These are phyloP conservation scores for Trochalopteron elliotii DNA, from an alignment of 2,113 vertebrate species.

Conservation along the genomic window DNA sequence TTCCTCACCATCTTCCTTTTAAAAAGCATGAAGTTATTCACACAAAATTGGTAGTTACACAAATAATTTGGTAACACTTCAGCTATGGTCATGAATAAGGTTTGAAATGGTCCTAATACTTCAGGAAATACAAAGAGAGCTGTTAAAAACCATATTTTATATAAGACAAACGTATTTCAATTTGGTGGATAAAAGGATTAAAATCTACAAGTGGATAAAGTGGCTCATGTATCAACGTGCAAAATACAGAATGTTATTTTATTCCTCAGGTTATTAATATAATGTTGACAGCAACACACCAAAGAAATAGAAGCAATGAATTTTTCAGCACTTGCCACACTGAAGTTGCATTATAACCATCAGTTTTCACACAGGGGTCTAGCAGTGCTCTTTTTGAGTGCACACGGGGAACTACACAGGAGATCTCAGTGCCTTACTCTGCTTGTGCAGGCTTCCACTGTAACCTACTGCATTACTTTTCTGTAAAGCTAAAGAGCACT, in stretches of 20 bases:
- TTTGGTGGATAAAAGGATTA: not conserved
- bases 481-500: not conserved
- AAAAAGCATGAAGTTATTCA: not conserved
- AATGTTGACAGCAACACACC: not conserved
- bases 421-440: not conserved
- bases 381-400: not conserved
- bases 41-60: not conserved
- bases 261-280: not conserved
- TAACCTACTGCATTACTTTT: not conserved
- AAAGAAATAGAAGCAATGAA: not conserved
- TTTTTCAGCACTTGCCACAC: not conserved
- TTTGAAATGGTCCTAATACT: not conserved
- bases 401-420: not conserved
- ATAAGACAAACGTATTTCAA: not conserved
- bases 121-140: not conserved
- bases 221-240: not conserved
- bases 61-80: not conserved
- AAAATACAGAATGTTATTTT: not conserved
- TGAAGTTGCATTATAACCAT: not conserved
- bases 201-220: not conserved
- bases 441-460: not conserved
- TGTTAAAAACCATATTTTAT: not conserved
- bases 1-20: not conserved
- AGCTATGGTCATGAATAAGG: not conserved
- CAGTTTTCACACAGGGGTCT: not conserved